These are phyloP conservation scores for Bombus confusus DNA, from an alignment of 1,140 invertebrate species.

Conservation along the genomic window DNA sequence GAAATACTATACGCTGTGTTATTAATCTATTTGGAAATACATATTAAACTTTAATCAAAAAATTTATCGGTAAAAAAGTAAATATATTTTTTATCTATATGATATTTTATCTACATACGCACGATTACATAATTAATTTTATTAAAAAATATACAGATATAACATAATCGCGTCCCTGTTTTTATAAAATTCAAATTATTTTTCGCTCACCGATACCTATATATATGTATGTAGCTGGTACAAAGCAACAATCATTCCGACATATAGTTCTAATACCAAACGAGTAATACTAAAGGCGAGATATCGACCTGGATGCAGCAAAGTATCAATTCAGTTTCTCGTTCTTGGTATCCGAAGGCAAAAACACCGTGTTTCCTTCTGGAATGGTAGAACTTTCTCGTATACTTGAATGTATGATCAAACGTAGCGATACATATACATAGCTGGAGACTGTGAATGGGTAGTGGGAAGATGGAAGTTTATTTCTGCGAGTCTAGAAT, in stretches of 20 bases:
- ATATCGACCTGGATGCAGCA: too few relatives aligned
- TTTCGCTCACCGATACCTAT: too few relatives aligned
- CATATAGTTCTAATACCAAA: too few relatives aligned
- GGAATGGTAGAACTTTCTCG: slow-evolving; percentile 18
- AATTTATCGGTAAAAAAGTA: too few relatives aligned
- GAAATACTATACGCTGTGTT: too few relatives aligned
- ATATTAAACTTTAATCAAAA: too few relatives aligned
- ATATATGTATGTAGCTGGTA: too few relatives aligned
- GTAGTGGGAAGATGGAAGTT: slow-evolving; percentile 24
- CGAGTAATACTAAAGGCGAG: background rate
- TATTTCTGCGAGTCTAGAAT: background rate
- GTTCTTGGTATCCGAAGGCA: background rate
- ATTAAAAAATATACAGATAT: background rate
- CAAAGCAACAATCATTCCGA: background rate
- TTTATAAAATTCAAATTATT: background rate
- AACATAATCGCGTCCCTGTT: background rate
- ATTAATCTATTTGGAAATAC: too few relatives aligned
- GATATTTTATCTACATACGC: too few relatives aligned
- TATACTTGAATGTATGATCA: background rate
- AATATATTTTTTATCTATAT: too few relatives aligned
- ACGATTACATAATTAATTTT: too few relatives aligned
- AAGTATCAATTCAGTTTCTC: background rate
- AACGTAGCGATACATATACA: background rate
- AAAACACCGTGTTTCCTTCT: background rate
- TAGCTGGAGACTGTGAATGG: background rate